Base-by-base conservation (phyloP, 2,797 vertebrate genomes). In the Typhlichthys subterraneus region DNA sequence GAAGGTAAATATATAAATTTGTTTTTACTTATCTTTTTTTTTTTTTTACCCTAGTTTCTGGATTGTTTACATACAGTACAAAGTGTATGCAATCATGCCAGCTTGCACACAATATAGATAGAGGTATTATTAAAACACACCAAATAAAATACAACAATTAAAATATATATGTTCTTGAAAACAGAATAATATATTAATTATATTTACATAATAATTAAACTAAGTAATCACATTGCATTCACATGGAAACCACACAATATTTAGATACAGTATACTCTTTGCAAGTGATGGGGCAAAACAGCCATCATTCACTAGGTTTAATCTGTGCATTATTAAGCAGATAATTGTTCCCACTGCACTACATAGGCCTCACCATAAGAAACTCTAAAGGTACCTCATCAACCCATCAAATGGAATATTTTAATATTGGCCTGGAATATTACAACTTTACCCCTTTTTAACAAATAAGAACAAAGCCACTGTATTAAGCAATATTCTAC, bases 211-310 rank as follows among this genome's bases (percentile, higher is more conserved):
- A 50, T 51, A 48, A 54, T 52, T 53, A 50, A 57, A 11, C 62
- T 60, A 78, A 73, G 45, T 53, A 71, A 62, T 74, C 53, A 73
- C 59, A 72, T 72, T 73, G 73, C 29, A 67, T 76, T 59, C 47
- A 72, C 23, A 64, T 73, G 59, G 45, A 63, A 76, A 42, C 31
- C 71, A 61, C 53, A 64, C 51, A 72, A 54, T 50, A 60, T 61
- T 59, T 66, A 46, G 38, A 76, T 73, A 29, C 23, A 29, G 23
- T 29, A 83, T 47, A 48, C n/a, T 54, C 47, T 67, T 23, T 15
- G 47, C 51, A 79, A 76, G 62, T 80, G 65, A 29, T 29, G 23
- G 23, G 23, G 23, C 23, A 29, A 29, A 29, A 29, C 23, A 29
- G 3, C 23, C 3, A 3, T 29, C 23, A 29, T 29, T 4, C 23